Evolutionary conservation across 1,140 invertebrate genomes (phyloP), one percentile per base, ranked within the genome.

Genomic region (Ephestia elutella): DNA sequence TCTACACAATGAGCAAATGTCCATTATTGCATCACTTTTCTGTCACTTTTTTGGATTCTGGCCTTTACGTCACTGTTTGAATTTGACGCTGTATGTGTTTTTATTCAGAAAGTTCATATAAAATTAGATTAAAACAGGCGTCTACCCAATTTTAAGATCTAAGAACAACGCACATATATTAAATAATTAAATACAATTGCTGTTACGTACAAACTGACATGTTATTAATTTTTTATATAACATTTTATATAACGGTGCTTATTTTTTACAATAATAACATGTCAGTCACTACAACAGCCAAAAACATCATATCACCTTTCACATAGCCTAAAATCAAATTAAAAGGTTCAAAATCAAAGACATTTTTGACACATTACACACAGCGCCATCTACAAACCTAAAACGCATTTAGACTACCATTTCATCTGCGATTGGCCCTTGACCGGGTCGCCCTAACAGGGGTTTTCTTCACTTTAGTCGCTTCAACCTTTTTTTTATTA

Each of bases 1-100:
- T 70, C 75, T 78, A 83, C 51, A 68, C 67, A 64, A 44, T 82
- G 79, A 84, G 80, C 80, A 79, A 83, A 75, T 75, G 76, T 77
- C 73, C 67, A 50, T 65, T 71, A 72, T 68, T 64, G 65, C 75
- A 68, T 81, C 80, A 81, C 75, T 81, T 79, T 79, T 73, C 65
- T 44, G 38, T 70, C 61, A 56, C 59, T 70, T 66, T 85, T 76
- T 38, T 38, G 8, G 38, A 10, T 15, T 44, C 5, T 11, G 32
- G 32, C 11, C 32, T 11, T 13, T 9, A 38, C 32, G 32, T 11
- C 32, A 38, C 32, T 2, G 8, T 38, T n/a, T n/a, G 10, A 35
- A 5, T 35, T 35, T 35, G 32, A 35, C 32, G 32, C 32, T 35
- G 9, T 11, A 10, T 35, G 32, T 35, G 2, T n/a, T n/a, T n/a